Evolutionary conservation across 2,888 invertebrate species (phyloP).

Genomic region (Dicyrtomina minuta): DNA sequence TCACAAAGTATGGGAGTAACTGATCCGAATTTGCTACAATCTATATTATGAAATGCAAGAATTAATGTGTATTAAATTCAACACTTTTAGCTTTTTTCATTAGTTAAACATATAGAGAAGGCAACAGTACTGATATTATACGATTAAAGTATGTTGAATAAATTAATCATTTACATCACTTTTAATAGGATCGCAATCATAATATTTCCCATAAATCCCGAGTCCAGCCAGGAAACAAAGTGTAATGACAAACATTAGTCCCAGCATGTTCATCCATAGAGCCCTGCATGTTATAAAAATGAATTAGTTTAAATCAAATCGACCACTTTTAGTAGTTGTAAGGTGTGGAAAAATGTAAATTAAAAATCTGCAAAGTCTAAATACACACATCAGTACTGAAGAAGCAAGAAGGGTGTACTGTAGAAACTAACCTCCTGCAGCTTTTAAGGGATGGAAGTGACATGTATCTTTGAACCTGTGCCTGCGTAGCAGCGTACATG

Average conservation of each 20-base stretch:
- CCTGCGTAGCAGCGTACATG: conserved; percentile 31
- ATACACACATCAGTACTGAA: background rate
- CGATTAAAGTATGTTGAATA: background rate
- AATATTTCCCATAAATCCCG: conserved; percentile 80
- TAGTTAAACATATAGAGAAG: too few species aligned
- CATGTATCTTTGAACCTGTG: conserved; percentile 32
- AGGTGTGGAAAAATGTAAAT: too few species aligned
- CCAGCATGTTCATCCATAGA: conserved; percentile 56
- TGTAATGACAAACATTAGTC: conserved; percentile 56
- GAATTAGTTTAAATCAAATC: too few species aligned
- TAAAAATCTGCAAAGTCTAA: background rate
- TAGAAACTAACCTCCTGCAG: conserved; percentile 8
- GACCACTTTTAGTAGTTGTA: too few species aligned
- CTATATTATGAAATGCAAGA: background rate
- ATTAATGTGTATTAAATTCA: too few species aligned
- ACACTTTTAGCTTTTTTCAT: too few species aligned
- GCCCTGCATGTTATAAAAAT: conserved; percentile 54
- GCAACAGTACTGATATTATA: too few species aligned
- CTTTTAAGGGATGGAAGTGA: conserved; percentile 10
- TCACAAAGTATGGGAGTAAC: conserved; percentile 84
- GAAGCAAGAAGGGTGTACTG: background rate
- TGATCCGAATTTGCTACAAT: conserved; percentile 57
- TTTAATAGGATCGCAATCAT: conserved; percentile 78
- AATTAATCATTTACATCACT: conserved; percentile 62
- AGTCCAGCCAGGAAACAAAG: conserved; percentile 82